These are phyloP conservation scores for Telenomus remus DNA, from an alignment of 1,140 invertebrate species.

Conservation along the genomic window DNA sequence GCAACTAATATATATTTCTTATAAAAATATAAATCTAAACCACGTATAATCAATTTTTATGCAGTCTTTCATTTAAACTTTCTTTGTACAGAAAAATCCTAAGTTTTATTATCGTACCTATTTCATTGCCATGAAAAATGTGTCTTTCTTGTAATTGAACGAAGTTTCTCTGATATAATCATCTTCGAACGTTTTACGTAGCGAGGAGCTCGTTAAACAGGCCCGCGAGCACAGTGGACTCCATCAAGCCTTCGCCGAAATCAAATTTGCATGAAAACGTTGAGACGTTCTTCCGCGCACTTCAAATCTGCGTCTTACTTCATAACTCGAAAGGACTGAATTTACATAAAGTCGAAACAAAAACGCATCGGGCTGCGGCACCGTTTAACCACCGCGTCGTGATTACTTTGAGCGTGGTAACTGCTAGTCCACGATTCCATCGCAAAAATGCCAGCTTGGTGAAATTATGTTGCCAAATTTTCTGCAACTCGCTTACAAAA, in stretches of 20 bases:
- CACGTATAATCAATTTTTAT: no score
- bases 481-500: conserved; percentile 41
- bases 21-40: no score
- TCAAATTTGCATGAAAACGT: conserved; percentile 58
- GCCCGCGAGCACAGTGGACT: conserved; percentile 58
- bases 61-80: no score
- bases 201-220: conserved; percentile 56
- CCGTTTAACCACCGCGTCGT: conserved; percentile 52
- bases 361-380: conserved; percentile 39
- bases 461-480: conserved; percentile 51
- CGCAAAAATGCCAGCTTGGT: conserved; percentile 31
- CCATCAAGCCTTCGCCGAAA: conserved; percentile 56
- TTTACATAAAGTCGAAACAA: conserved; percentile 61
- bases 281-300: conserved; percentile 52
- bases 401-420: conserved; percentile 43
- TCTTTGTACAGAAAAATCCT: no score
- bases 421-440: conserved; percentile 39
- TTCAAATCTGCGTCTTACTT: conserved; percentile 59
- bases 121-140: conserved; percentile 10
- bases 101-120: neutral
- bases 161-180: conserved; percentile 42
- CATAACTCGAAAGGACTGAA: conserved; percentile 56
- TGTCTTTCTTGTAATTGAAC: conserved; percentile 22
- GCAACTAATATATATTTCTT: neutral
- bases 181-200: conserved; percentile 43